Evolutionary conservation across 2,888 invertebrate genomes (phyloP).

Genomic region (Tachystola acroxantha): DNA sequence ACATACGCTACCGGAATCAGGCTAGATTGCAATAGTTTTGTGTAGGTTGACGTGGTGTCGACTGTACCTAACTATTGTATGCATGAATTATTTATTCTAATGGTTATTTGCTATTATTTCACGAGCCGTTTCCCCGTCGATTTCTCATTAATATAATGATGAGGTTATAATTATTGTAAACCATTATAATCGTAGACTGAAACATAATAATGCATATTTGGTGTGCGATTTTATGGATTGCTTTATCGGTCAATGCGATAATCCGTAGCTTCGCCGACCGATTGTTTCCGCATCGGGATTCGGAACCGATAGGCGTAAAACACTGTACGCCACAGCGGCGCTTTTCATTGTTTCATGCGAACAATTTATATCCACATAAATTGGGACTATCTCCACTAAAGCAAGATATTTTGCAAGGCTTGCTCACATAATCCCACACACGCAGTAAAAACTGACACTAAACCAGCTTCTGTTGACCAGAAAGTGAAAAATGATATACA

Average conservation of each 20-base stretch:
- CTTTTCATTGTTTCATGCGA: slow-evolving; percentile 41
- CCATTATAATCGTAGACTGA: too few species aligned
- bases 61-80: too few species aligned
- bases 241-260: slow-evolving; percentile 26
- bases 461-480: not conserved
- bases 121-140: too few species aligned
- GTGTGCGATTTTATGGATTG: slow-evolving; percentile 16
- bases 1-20: too few species aligned
- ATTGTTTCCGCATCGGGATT: slow-evolving; percentile 50
- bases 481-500: not conserved
- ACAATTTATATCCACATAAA: slow-evolving; percentile 49
- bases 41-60: too few species aligned
- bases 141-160: too few species aligned
- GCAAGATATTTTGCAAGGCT: slow-evolving; percentile 31
- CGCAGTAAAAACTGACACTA: too few species aligned
- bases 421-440: not conserved
- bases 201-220: slow-evolving; percentile 36
- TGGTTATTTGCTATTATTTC: too few species aligned
- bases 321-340: slow-evolving; percentile 21
- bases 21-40: too few species aligned
- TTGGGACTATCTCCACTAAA: slow-evolving; percentile 32
- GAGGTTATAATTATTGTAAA: too few species aligned
- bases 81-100: too few species aligned
- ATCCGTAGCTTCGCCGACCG: slow-evolving; percentile 44
- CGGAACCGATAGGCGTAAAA: slow-evolving; percentile 35